Conservation (phyloP, 2,113 vertebrate genomes). For the Pantherophis guttatus region DNA sequence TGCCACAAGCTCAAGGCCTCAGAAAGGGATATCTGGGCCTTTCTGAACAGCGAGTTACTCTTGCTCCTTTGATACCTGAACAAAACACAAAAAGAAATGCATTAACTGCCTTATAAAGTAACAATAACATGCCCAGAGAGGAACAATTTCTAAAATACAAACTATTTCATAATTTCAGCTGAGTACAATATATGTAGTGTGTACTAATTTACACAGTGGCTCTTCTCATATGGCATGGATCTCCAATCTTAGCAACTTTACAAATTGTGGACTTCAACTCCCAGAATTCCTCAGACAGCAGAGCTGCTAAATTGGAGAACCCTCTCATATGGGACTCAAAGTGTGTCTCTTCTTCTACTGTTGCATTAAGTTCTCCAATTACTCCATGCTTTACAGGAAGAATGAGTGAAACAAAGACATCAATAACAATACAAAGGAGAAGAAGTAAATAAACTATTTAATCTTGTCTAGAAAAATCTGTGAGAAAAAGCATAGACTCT, state of each 20-base stretch:
- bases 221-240: not conserved
- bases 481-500: not conserved
- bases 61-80: constrained; percentile 82
- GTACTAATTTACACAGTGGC: not conserved
- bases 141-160: not conserved
- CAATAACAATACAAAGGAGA: not conserved
- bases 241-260: no score
- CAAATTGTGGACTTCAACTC: no score
- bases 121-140: not conserved
- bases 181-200: not conserved
- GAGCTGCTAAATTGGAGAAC: no score
- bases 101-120: constrained; percentile 4
- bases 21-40: constrained; percentile 74
- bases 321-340: not conserved
- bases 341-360: not conserved
- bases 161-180: not conserved
- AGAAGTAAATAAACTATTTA: not conserved
- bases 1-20: constrained; percentile 81
- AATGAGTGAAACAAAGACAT: not conserved
- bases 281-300: no score
- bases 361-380: not conserved
- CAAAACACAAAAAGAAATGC: constrained; percentile 37
- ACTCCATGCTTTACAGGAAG: not conserved
- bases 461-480: not conserved
- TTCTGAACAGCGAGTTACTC: constrained; percentile 69